Conservation (phyloP, 92 coral and sea anemone genomes). For the Chrysogorgia sp. region DNA sequence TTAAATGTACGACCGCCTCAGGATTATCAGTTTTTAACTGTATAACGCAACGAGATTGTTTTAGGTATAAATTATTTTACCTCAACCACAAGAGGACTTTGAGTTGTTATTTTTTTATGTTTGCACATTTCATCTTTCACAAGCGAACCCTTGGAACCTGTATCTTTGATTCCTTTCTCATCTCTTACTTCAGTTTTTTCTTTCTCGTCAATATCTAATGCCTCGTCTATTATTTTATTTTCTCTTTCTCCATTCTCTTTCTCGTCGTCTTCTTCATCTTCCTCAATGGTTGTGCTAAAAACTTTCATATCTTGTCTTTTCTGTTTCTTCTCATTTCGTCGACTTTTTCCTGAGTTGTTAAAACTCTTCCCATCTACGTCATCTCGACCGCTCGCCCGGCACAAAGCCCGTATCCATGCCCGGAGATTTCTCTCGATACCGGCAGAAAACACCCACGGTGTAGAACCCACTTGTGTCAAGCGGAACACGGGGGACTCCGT, state of each 20-base stretch:
- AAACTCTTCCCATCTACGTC: conserved; percentile 52
- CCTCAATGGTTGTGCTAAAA: conserved; percentile 64
- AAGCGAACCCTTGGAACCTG: neutral
- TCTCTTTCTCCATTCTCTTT: conserved; percentile 38
- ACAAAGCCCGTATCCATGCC: conserved; percentile 94
- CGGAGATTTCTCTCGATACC: conserved; percentile 79
- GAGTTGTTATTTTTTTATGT: neutral
- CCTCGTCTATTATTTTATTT: neutral
- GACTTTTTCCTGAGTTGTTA: conserved; percentile 42
- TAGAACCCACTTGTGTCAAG: conserved; percentile 86
- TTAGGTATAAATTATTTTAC: neutral
- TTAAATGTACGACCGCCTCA: too few species aligned
- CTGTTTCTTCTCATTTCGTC: conserved; percentile 41
- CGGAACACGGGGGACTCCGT: conserved; percentile 97
- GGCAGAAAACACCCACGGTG: conserved; percentile 96
- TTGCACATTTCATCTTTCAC: neutral
- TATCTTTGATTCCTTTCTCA: neutral
- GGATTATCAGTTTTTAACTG: too few species aligned
- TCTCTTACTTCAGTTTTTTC: conserved; percentile 48
- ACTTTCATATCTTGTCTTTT: conserved; percentile 65
- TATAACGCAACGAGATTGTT: too few species aligned
- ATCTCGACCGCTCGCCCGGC: conserved; percentile 87
- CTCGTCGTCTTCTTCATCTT: conserved; percentile 62
- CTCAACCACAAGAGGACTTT: neutral
- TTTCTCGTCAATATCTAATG: conserved; percentile 45